These are phyloP conservation scores for Leuctra nigra DNA, from an alignment of 2,888 invertebrate genomes.

Conservation along the genomic window DNA sequence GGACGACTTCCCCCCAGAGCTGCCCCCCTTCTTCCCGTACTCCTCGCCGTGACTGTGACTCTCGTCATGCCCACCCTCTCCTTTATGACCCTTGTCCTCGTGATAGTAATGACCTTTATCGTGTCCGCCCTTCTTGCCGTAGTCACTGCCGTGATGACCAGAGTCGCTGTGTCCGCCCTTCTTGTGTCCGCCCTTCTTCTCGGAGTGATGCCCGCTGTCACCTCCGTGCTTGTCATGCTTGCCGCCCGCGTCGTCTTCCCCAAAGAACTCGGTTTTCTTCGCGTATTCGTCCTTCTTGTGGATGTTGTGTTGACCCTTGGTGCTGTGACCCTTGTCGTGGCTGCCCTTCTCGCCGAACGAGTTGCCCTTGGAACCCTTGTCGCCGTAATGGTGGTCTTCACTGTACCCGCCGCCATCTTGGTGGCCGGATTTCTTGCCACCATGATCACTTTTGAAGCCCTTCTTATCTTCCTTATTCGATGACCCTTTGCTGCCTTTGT, in stretches of 20 bases:
- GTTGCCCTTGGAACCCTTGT: conserved; percentile 56
- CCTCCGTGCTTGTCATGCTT: conserved; percentile 12
- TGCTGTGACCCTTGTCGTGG: conserved; percentile 64
- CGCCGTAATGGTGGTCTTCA: conserved; percentile 57
- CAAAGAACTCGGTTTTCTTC: conserved; percentile 13
- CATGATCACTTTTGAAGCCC: conserved; percentile 55
- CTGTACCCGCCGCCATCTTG: conserved; percentile 58
- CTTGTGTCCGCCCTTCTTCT: conserved; percentile 49
- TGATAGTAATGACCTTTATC: conserved; percentile 49
- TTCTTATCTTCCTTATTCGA: conserved; percentile 59
- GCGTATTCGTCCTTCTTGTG: conserved; percentile 48
- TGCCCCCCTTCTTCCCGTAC: conserved; percentile 44
- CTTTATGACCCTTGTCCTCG: conserved; percentile 44
- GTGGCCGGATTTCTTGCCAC: conserved; percentile 53
- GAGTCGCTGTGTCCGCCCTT: conserved; percentile 49
- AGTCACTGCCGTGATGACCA: conserved; percentile 44
- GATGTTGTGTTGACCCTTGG: conserved; percentile 65
- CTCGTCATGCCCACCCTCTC: conserved; percentile 48
- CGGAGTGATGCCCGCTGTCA: conserved; percentile 12
- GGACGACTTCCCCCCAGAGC: conserved; percentile 51
- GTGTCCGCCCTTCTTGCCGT: conserved; percentile 52
- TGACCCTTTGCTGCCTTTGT: conserved; percentile 57
- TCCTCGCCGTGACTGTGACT: conserved; percentile 47
- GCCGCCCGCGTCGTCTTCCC: conserved; percentile 6
- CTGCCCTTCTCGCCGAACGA: conserved; percentile 43